Percentiles rank a stretch among this genome's conserved stretches.
These are phyloP conservation scores for Psammodynastes pulverulentus DNA, from an alignment of 2,113 vertebrate genomes.

Conservation along the genomic window DNA sequence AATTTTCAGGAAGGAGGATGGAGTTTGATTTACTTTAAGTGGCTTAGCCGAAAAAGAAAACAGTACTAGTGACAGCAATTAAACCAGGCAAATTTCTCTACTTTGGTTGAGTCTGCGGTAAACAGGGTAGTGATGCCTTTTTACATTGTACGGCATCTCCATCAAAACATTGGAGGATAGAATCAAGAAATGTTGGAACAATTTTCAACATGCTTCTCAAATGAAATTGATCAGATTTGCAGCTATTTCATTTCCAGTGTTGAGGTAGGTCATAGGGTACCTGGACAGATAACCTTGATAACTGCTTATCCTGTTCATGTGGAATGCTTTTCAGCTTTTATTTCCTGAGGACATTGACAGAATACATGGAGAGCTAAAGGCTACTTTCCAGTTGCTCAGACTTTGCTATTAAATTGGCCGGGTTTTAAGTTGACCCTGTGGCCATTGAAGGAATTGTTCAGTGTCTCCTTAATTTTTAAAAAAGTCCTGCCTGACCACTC, in stretches of 20 bases:
- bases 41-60: not conserved
- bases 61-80: not conserved
- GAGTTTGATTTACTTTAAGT: not conserved
- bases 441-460: not conserved
- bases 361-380: not conserved
- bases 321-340: not conserved
- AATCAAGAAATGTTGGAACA: not conserved
- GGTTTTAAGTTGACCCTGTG: not conserved
- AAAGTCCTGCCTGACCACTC: not conserved
- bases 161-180: not conserved
- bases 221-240: not conserved
- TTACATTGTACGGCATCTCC: not conserved
- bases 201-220: not conserved
- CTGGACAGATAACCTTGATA: not conserved
- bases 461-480: not conserved
- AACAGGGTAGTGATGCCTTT: not conserved
- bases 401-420: not conserved
- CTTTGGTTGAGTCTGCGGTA: not conserved
- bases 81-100: not conserved
- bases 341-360: not conserved
- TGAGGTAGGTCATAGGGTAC: not conserved
- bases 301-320: not conserved
- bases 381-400: not conserved
- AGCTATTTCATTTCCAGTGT: not conserved
- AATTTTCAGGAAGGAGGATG: not conserved